These are phyloP conservation scores for Ochlodes sylvanus DNA, from an alignment of 2,888 invertebrate species.

Conservation along the genomic window DNA sequence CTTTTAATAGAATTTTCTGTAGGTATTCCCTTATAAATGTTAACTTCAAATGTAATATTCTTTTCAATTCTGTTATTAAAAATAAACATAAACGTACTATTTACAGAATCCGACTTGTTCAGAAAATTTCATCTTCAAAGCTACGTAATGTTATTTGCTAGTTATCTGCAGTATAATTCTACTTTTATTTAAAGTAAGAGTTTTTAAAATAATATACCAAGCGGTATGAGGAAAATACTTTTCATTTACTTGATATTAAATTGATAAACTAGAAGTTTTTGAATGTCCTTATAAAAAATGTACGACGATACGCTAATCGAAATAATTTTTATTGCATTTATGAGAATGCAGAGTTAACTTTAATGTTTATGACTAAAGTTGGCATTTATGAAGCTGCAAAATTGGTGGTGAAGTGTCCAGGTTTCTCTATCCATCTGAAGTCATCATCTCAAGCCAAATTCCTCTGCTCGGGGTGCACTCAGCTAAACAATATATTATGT, in stretches of 20 bases:
- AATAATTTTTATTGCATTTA: background rate
- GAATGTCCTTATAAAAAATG: slow-evolving; percentile 22
- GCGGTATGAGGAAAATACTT: slow-evolving; percentile 13
- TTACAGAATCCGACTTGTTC: slow-evolving; percentile 22
- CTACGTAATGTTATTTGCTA: slow-evolving; percentile 29
- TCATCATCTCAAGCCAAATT: no score
- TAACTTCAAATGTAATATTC: background rate
- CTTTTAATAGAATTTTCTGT: no score
- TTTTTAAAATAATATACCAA: slow-evolving; percentile 16
- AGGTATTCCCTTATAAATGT: background rate
- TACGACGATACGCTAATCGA: background rate
- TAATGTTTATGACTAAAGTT: no score
- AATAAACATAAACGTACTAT: slow-evolving; percentile 10
- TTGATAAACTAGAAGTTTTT: background rate
- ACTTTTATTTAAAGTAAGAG: slow-evolving; percentile 24
- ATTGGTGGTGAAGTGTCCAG: no score
- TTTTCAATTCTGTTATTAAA: background rate
- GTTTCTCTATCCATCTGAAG: no score
- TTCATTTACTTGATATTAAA: slow-evolving; percentile 9
- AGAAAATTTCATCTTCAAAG: slow-evolving; percentile 26
- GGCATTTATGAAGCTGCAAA: no score
- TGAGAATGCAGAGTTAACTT: background rate
- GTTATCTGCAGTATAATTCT: slow-evolving; percentile 31
- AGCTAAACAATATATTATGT: no score
- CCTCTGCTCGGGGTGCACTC: no score